A percentile compares a stretch with the other conserved stretches of the same genome.
Conservation (phyloP, 1,140 invertebrate genomes). For the Cardiocondyla obscurior region DNA sequence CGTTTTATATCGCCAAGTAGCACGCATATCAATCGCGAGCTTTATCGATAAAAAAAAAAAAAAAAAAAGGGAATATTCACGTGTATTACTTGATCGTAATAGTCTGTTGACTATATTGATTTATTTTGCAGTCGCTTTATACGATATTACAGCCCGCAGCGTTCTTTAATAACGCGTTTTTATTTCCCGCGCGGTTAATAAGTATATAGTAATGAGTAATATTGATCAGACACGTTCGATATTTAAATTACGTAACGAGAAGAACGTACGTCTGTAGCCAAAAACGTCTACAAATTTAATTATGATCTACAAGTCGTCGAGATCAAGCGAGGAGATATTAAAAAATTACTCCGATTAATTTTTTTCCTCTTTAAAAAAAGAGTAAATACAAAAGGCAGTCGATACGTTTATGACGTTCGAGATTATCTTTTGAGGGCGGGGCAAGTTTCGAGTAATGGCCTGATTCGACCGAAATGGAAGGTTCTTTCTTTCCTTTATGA, state of each 20-base stretch:
- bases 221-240: background rate
- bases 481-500: slow-evolving; percentile 43
- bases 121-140: background rate
- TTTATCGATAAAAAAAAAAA: slow-evolving; percentile 21
- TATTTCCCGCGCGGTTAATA: background rate
- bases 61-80: background rate
- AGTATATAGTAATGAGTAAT: background rate
- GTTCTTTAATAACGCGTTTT: background rate
- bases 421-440: slow-evolving; percentile 14
- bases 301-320: background rate
- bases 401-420: too few relatives aligned
- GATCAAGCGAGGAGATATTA: background rate
- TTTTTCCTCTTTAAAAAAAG: background rate
- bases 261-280: background rate
- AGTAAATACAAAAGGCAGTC: background rate
- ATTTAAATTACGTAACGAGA: background rate
- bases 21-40: slow-evolving; percentile 13
- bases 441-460: slow-evolving; percentile 54
- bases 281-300: too few relatives aligned
- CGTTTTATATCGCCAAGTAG: background rate
- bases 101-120: background rate
- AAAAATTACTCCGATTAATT: background rate
- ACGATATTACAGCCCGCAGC: background rate
- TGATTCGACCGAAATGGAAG: slow-evolving; percentile 49
- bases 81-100: slow-evolving; percentile 5